Percentiles rank a stretch among this genome's conserved stretches.
phyloP scores from a whole-genome alignment of 2,888 invertebrate species.

The Nycteola revayana region DNA sequence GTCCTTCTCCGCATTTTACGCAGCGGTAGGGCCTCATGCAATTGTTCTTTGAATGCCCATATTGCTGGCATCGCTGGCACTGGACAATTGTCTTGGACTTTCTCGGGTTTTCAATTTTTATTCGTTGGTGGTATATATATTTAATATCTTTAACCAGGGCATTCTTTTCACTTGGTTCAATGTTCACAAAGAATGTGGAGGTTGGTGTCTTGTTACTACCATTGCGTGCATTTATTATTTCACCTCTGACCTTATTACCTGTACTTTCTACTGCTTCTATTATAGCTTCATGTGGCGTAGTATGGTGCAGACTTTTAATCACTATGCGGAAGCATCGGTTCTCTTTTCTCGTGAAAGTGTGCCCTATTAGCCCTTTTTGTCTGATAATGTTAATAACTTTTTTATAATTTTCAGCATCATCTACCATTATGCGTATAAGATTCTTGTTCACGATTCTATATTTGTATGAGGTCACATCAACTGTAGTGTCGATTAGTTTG shows the following conservation, averaged over 20 bases:
- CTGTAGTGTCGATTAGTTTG: background rate
- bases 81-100: slow-evolving; percentile 16
- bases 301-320: background rate
- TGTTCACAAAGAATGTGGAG: background rate
- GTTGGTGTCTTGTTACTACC: background rate
- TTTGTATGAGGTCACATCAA: background rate
- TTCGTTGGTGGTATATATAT: too few species aligned
- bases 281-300: background rate
- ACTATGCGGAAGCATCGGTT: background rate
- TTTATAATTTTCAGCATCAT: background rate
- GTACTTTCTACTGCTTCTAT: background rate
- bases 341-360: background rate
- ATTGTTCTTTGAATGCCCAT: slow-evolving; percentile 24
- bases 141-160: too few species aligned
- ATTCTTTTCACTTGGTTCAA: background rate
- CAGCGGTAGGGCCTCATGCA: slow-evolving; percentile 22
- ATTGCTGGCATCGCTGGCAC: slow-evolving; percentile 24
- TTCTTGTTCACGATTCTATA: background rate
- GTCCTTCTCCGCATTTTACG: slow-evolving; percentile 3
- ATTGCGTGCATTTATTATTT: background rate
- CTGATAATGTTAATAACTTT: background rate
- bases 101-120: background rate
- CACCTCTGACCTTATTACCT: background rate
- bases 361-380: background rate
- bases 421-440: background rate